Base-by-base conservation (phyloP, 2,888 invertebrate genomes). In the Nymphalis polychloros region DNA sequence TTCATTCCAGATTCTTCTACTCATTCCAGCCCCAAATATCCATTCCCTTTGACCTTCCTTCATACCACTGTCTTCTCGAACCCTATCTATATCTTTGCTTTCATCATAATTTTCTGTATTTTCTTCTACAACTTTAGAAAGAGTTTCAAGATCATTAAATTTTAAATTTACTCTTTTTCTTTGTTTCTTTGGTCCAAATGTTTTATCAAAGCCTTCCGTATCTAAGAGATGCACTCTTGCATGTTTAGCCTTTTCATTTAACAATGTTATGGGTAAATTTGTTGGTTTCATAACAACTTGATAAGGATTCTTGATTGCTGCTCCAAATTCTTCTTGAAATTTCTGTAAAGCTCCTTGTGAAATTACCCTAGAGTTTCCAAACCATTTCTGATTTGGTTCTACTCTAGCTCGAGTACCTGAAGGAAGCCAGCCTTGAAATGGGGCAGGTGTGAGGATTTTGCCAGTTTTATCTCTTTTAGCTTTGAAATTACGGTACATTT, bases 401-500 rank as follows among this genome's bases (percentile, higher is more conserved):
- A 99, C 97, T 69, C 99, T 94, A 46, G 99, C 98, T 83, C 96
- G 95, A 1, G 97, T 96, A 31, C 99, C 99, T 47, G 98, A 96
- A 17, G 96, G 93, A 27, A 98, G 90, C 90, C 95, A 95, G 59
- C 96, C 97, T 94, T 99, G 99, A 86, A 98, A 99, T 0, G 99
- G 99, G 0, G 99, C 99, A 41, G 99, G 97, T 49, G 95, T 96
- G 59, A 98, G 89, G 66, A 99, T 98, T 93, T 98, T 97, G 62
- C 99, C 97, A 67, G 93, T 94, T 79, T 94, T 95, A 89, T 99
- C 96, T 66, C 99, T 94, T 85, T 98, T 98, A 0, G 99, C 96
- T 88, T 99, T 99, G 84, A 97, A 98, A 89, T 98, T 98, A 76
- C 98, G 95, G 90, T 99, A 99, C 99, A 99, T 99, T 87, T 98